A percentile compares a stretch with the other conserved stretches of the same genome.
These are phyloP conservation scores for Tetragnatha montana DNA, from an alignment of 2,888 invertebrate genomes.

Conservation along the genomic window DNA sequence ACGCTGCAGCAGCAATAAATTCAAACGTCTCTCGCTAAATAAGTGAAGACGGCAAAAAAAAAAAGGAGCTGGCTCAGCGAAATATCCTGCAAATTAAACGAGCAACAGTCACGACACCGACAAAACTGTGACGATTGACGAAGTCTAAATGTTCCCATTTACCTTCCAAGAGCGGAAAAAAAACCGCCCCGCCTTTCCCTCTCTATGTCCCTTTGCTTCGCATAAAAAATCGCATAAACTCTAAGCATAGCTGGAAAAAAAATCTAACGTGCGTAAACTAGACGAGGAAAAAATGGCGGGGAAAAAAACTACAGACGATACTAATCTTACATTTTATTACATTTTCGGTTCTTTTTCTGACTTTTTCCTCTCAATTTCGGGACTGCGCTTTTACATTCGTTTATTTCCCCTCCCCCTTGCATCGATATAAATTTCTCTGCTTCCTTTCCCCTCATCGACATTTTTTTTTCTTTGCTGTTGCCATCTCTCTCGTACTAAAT, in stretches of 20 bases:
- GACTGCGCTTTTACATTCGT: slow-evolving; percentile 4
- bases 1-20: too few relatives aligned
- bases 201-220: neutral
- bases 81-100: neutral
- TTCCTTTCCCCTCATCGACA: neutral
- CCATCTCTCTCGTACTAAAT: neutral
- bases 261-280: neutral
- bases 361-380: slow-evolving; percentile 1
- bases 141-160: neutral
- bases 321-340: slow-evolving; percentile 43
- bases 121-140: neutral
- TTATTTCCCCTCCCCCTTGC: neutral
- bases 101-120: neutral
- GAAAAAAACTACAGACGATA: slow-evolving; percentile 4
- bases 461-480: neutral
- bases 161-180: neutral
- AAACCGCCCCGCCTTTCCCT: neutral
- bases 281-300: neutral
- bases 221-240: neutral
- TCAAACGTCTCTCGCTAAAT: too few relatives aligned
- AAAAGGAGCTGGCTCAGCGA: too few relatives aligned
- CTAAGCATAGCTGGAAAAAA: neutral
- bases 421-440: neutral
- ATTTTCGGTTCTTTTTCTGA: slow-evolving; percentile 6
- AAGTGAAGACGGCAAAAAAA: too few relatives aligned